Evolutionary conservation across 2,797 vertebrate species (phyloP).

Genomic region (Margarornis squamiger): DNA sequence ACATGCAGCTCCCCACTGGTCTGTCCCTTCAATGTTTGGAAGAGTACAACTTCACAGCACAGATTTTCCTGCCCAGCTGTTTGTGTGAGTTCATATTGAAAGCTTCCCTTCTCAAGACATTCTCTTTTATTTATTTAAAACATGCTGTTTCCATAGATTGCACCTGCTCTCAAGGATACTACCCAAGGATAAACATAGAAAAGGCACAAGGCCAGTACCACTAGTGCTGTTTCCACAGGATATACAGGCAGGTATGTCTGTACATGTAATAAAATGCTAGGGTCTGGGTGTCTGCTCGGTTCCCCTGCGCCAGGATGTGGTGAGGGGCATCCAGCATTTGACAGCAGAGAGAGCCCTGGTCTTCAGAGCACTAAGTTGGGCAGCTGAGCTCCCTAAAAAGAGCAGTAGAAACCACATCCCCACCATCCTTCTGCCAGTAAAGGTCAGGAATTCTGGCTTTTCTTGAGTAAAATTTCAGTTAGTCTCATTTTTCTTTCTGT

Average conservation of each 20-base stretch:
- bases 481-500: background rate
- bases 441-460: background rate
- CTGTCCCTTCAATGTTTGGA: background rate
- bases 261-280: background rate
- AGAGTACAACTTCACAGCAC: background rate
- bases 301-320: background rate
- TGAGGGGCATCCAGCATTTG: background rate
- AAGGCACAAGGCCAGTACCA: background rate
- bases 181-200: background rate
- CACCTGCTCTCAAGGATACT: background rate
- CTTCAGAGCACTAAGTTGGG: background rate
- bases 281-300: background rate
- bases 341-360: background rate
- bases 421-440: background rate
- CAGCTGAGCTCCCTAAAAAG: background rate
- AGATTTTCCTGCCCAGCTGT: background rate
- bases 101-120: background rate
- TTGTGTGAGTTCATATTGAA: background rate
- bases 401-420: background rate
- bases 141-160: background rate
- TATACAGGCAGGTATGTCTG: background rate
- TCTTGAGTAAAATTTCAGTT: background rate
- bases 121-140: background rate
- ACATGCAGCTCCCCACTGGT: rapidly evolving
- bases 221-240: background rate